phyloP scores from a whole-genome alignment of 2,888 invertebrate species.

The Linnaemya tessellans region DNA sequence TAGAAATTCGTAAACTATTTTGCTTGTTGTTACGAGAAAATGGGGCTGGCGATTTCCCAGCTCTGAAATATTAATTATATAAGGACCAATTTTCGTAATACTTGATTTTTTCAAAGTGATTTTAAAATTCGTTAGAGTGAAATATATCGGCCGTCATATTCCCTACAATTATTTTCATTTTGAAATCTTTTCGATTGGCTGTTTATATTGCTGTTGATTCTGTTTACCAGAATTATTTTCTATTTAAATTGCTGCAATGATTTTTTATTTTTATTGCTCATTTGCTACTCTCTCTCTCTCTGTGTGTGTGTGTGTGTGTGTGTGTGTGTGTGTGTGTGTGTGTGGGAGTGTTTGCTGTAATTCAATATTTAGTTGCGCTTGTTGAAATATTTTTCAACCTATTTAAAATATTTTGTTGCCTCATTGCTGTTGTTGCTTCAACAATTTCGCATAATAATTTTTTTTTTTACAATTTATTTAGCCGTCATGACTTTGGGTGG shows the following conservation, averaged over 20 bases:
- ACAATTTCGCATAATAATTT: background rate
- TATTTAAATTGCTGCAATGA: background rate
- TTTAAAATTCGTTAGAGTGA: too few species aligned
- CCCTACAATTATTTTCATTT: too few species aligned
- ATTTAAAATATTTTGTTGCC: background rate
- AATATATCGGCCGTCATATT: too few species aligned
- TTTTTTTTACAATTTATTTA: constrained; percentile 20
- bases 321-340: background rate
- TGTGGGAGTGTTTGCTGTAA: background rate
- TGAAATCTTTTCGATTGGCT: too few species aligned
- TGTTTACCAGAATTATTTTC: background rate
- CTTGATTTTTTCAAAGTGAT: too few species aligned
- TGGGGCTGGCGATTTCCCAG: too few species aligned
- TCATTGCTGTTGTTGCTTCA: background rate
- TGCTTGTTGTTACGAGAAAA: too few species aligned
- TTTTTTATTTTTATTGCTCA: background rate
- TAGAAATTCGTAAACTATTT: too few species aligned
- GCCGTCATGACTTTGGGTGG: constrained; percentile 36
- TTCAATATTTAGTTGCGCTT: background rate
- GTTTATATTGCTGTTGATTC: too few species aligned
- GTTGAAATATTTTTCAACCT: background rate
- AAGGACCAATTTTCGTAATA: too few species aligned
- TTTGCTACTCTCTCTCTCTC: background rate
- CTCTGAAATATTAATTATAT: too few species aligned
- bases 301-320: background rate